phyloP scores from a whole-genome alignment of 1,140 invertebrate genomes.

The Amphibalanus amphitrite region DNA sequence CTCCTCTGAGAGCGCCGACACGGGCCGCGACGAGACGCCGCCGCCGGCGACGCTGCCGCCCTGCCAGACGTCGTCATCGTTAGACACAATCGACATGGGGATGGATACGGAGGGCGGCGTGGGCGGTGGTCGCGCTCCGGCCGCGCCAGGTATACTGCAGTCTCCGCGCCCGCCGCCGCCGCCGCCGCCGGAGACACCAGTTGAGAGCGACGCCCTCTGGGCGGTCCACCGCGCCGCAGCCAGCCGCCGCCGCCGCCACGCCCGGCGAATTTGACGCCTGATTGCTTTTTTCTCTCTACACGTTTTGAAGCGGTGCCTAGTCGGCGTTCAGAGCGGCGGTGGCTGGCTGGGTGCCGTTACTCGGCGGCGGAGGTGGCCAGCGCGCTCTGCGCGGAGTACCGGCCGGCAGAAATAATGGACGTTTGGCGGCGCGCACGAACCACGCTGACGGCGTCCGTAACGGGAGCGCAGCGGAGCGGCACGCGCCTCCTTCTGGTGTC shows the following conservation, averaged over 20 bases:
- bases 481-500: not conserved
- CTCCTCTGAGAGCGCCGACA: not conserved
- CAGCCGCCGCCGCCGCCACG: not conserved
- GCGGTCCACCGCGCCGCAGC: constrained; percentile 21
- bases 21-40: not conserved
- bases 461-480: not conserved
- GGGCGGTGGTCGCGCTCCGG: too few relatives aligned
- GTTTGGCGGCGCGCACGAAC: not conserved
- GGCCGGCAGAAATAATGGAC: not conserved
- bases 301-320: not conserved
- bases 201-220: not conserved
- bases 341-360: not conserved
- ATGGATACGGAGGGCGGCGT: not conserved
- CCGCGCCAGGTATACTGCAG: not conserved
- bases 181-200: not conserved
- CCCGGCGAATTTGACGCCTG: constrained; percentile 6
- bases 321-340: not conserved
- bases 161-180: too few relatives aligned
- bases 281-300: not conserved
- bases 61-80: not conserved
- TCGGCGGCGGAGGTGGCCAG: not conserved
- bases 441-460: not conserved
- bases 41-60: too few relatives aligned
- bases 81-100: not conserved
- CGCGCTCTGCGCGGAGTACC: not conserved